These are phyloP conservation scores for Chaetogeoica ovagalla DNA, from an alignment of 2,888 invertebrate genomes.

Conservation along the genomic window DNA sequence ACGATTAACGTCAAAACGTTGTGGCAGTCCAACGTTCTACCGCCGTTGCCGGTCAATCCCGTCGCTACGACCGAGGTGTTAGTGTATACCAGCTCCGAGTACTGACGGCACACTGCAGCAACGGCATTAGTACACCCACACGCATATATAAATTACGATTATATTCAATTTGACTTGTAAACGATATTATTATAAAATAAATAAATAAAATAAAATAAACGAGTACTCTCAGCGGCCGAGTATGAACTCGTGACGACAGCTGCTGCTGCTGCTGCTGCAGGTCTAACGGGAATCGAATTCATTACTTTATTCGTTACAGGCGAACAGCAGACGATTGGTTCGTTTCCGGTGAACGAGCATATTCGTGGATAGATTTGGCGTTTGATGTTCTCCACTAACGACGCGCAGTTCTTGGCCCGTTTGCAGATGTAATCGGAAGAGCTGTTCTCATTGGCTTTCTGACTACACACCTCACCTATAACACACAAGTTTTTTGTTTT, in stretches of 20 bases:
- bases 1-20: background rate
- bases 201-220: no score
- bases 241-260: background rate
- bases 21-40: background rate
- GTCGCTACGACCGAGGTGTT: background rate
- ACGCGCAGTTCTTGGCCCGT: conserved; percentile 27
- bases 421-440: background rate
- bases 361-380: conserved; percentile 27
- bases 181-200: no score
- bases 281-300: no score
- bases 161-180: no score
- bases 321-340: conserved; percentile 50
- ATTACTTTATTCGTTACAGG: background rate
- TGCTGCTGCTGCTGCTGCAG: no score
- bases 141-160: no score
- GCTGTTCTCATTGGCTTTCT: background rate
- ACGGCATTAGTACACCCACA: no score
- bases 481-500: no score
- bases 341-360: conserved; percentile 35
- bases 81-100: conserved; percentile 9
- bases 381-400: conserved; percentile 27
- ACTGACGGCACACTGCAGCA: conserved; percentile 18
- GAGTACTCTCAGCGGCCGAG: conserved; percentile 23
- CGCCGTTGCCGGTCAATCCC: background rate
- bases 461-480: background rate